Percentiles rank a stretch among this genome's conserved stretches.
These are phyloP conservation scores for Nemotelus nigrinus DNA, from an alignment of 2,888 invertebrate genomes.

Conservation along the genomic window DNA sequence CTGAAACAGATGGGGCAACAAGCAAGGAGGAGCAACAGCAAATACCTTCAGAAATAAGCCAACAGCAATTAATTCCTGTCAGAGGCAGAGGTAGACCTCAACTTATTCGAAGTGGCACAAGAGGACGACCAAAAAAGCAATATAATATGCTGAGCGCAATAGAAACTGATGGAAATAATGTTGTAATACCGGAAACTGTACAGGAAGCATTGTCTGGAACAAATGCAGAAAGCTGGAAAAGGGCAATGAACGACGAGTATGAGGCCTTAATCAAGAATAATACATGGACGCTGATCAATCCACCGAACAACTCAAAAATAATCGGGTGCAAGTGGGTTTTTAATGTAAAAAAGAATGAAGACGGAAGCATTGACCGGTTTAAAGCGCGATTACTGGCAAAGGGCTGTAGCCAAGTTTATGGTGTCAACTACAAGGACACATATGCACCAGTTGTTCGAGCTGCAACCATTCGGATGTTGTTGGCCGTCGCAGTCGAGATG, in stretches of 20 bases:
- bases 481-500: constrained; percentile 10
- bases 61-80: too few relatives aligned
- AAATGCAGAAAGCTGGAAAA: neutral
- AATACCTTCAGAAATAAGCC: too few relatives aligned
- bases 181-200: neutral
- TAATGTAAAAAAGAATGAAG: neutral
- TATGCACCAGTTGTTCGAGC: constrained; percentile 47
- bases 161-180: neutral
- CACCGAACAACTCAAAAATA: neutral
- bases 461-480: constrained; percentile 43
- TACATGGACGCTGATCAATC: neutral
- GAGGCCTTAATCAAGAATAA: neutral
- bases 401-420: neutral
- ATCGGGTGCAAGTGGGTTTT: neutral
- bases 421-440: constrained; percentile 48
- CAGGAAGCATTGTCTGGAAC: too few relatives aligned
- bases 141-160: neutral
- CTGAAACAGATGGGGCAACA: too few relatives aligned
- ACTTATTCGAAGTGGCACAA: too few relatives aligned
- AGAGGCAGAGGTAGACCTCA: too few relatives aligned
- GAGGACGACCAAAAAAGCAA: too few relatives aligned
- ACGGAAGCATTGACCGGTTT: neutral
- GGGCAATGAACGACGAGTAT: neutral
- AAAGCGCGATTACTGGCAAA: neutral
- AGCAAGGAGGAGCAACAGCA: too few relatives aligned